Base-by-base conservation (phyloP, 2,113 vertebrate genomes). In the Platichthys flesus region DNA sequence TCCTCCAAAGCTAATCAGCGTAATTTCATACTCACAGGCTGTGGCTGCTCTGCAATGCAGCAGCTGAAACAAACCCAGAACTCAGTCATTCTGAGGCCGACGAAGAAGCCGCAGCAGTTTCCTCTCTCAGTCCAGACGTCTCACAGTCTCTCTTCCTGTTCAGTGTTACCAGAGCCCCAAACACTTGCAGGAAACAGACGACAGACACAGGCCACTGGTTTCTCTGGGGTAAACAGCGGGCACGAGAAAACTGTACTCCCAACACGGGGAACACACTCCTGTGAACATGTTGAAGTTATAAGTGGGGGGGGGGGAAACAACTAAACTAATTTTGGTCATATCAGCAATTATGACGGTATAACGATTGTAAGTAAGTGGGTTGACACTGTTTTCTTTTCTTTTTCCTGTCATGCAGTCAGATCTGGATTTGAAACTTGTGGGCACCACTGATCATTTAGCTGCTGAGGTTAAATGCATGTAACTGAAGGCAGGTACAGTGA, bases 31-130 rank as follows among this genome's bases (percentile, higher is more conserved):
- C 96, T 93, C 86, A 97, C 97, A 65, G 96, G 94, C 49, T 96
- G 96, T 14, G 96, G 96, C 89, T 96, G 96, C 82, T 96, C 96
- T 74, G 96, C 95, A 75, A 95, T 90, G 85, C 94, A 95, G 93
- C 94, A 95, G 89, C 94, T 95, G 85, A 95, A 95, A 85, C 94
- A 95, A 85, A 95, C 91, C 94, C 94, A 95, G 91, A 95, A 94
- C 86, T 97, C 96, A 47, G 96, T 96, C 96, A 97, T 97, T 88
- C 40, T 94, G 57, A 85, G 83, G 88, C 74, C n/a, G 73, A 88
- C 18, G 31, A 86, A 86, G 83, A 89, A 88, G 87, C 90, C 87
- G 2, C 88, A 85, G 76, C 67, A 80, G 89, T 93, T 94, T 94
- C 93, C 93, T 91, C 79, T 89, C 79, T 79, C 58, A 56, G 63